These are phyloP conservation scores for Pemphigus obesinymphae DNA, from an alignment of 1,140 invertebrate species.

Conservation along the genomic window DNA sequence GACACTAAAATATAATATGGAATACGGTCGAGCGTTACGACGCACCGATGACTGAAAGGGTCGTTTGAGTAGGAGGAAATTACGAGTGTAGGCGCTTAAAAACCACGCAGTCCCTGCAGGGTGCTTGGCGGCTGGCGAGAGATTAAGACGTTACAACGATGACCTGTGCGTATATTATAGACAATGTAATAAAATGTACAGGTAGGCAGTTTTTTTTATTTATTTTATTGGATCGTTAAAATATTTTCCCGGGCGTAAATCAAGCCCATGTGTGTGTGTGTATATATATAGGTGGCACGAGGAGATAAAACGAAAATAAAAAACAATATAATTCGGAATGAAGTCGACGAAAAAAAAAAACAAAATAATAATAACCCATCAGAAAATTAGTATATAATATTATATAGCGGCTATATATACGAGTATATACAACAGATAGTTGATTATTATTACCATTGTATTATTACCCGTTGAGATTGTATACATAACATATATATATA, in stretches of 20 bases:
- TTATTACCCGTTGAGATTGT: not conserved
- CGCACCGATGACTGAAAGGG: not conserved
- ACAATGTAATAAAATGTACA: not conserved
- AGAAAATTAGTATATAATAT: not conserved
- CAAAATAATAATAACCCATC: not conserved
- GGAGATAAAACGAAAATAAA: not conserved
- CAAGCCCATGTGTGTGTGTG: not conserved
- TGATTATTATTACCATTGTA: conserved; percentile 10
- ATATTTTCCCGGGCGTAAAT: conserved; percentile 9
- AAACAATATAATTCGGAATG: not conserved
- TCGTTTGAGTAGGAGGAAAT: not conserved
- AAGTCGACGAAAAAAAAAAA: not conserved
- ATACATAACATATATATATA: not conserved
- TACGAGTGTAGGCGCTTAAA: not conserved
- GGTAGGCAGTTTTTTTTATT: not conserved
- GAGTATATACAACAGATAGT: not conserved
- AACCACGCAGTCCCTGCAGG: not conserved
- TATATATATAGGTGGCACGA: not conserved
- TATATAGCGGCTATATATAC: not conserved
- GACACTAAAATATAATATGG: not conserved
- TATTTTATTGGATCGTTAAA: conserved; percentile 33
- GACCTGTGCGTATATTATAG: not conserved
- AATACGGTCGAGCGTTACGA: not conserved
- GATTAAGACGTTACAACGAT: not conserved
- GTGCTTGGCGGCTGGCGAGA: not conserved